A percentile compares a stretch with the other conserved stretches of the same genome.
These are phyloP conservation scores for Apostichopus japonicus DNA, from an alignment of 35 echinoderm and acorn worm genomes.

Conservation along the genomic window DNA sequence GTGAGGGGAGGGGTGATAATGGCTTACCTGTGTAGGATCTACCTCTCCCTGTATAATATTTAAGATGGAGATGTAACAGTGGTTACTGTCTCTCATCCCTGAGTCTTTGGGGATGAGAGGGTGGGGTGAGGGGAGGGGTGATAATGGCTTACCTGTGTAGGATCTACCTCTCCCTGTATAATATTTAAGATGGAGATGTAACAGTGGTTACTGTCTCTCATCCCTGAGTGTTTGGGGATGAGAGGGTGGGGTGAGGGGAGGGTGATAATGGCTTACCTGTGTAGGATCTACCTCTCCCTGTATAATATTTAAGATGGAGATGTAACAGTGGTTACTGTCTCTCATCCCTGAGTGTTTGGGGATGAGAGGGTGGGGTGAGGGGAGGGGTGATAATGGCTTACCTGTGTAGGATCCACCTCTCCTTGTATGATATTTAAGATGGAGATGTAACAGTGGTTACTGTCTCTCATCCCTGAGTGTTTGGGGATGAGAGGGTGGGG, in stretches of 20 bases:
- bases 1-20: too few relatives aligned
- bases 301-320: constrained; percentile 98
- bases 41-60: too few relatives aligned
- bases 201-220: constrained; percentile 80
- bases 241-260: too few relatives aligned
- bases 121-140: too few relatives aligned
- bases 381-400: too few relatives aligned
- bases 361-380: too few relatives aligned
- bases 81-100: too few relatives aligned
- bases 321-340: constrained; percentile 94
- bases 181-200: constrained; percentile 96
- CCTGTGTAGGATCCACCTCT: neutral
- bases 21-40: too few relatives aligned
- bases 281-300: constrained; percentile 99
- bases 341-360: too few relatives aligned
- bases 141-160: constrained; percentile 75
- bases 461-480: constrained; percentile 77
- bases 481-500: too few relatives aligned
- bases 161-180: constrained; percentile 68
- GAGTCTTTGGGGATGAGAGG: too few relatives aligned
- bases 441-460: constrained; percentile 96
- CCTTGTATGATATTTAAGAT: constrained; percentile 93
- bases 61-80: too few relatives aligned
- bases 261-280: constrained; percentile 57
- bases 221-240: neutral